phyloP scores from a whole-genome alignment of 2,113 vertebrate genomes.

The Lanius collurio region DNA sequence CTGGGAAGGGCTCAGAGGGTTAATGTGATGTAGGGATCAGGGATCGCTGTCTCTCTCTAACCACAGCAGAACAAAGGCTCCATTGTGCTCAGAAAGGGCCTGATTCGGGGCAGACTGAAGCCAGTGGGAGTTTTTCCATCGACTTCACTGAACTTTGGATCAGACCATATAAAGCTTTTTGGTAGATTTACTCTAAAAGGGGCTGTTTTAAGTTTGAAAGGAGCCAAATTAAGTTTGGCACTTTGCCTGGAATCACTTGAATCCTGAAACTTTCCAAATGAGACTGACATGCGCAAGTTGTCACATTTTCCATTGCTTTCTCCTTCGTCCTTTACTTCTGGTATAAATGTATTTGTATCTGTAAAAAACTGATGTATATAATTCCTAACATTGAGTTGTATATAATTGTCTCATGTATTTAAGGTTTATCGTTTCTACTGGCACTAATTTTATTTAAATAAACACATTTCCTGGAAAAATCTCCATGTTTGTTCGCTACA shows the following conservation, averaged over 20 bases:
- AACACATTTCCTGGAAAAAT: constrained; percentile 53
- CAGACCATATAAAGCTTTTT: constrained; percentile 65
- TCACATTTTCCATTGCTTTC: constrained; percentile 80
- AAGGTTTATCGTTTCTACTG: constrained; percentile 71
- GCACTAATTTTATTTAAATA: constrained; percentile 82
- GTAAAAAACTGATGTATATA: constrained; percentile 68
- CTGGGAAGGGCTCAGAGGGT: constrained; percentile 3
- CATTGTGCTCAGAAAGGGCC: constrained; percentile 16
- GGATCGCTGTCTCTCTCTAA: neutral
- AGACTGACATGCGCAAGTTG: constrained; percentile 70
- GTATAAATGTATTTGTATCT: constrained; percentile 64
- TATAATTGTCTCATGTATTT: constrained; percentile 76
- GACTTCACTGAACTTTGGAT: constrained; percentile 46
- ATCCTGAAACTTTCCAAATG: constrained; percentile 77
- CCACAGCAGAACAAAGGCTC: constrained; percentile 14
- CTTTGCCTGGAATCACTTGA: constrained; percentile 85
- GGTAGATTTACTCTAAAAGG: constrained; percentile 73
- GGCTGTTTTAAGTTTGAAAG: constrained; percentile 71
- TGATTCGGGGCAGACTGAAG: neutral
- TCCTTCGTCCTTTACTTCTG: constrained; percentile 42
- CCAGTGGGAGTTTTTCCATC: constrained; percentile 42
- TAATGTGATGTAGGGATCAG: neutral
- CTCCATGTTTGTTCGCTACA: neutral
- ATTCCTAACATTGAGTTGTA: constrained; percentile 71
- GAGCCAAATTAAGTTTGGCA: constrained; percentile 77